Conservation (phyloP, 2,113 vertebrate species). For the Strix uralensis region DNA sequence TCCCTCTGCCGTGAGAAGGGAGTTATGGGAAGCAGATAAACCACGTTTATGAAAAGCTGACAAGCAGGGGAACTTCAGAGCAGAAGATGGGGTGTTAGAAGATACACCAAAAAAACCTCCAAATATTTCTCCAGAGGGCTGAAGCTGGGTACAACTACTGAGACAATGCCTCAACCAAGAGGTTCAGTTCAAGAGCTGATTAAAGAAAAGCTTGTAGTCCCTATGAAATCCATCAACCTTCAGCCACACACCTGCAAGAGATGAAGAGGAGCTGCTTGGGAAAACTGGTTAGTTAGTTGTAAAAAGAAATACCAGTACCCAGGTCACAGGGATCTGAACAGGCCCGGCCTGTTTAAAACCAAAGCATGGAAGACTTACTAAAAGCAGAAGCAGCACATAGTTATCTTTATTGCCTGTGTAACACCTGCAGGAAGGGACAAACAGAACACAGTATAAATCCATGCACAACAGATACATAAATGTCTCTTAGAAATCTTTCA, state of each 20-base stretch:
- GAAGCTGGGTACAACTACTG: not conserved
- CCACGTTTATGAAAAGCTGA: not conserved
- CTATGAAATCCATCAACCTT: accelerated
- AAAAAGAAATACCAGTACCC: not conserved
- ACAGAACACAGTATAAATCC: not conserved
- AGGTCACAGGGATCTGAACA: no score
- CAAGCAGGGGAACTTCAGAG: not conserved
- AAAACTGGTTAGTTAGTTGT: not conserved
- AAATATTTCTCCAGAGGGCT: not conserved
- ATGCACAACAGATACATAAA: not conserved
- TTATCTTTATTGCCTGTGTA: conserved; percentile 40
- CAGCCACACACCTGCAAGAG: not conserved
- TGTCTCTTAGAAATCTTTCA: conserved; percentile 1
- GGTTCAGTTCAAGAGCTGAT: not conserved
- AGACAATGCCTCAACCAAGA: not conserved
- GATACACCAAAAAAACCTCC: not conserved
- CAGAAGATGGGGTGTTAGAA: not conserved
- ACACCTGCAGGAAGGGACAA: conserved; percentile 1
- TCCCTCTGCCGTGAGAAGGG: conserved; percentile 1
- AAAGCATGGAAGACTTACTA: not conserved
- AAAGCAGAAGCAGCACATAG: not conserved
- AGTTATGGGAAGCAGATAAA: not conserved
- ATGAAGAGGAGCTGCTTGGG: not conserved
- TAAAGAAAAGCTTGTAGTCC: not conserved
- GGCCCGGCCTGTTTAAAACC: not conserved